A percentile compares a stretch with the other conserved stretches of the same genome.
Evolutionary conservation across 2,888 invertebrate genomes (phyloP).

Genomic region (Conus canariensis): DNA sequence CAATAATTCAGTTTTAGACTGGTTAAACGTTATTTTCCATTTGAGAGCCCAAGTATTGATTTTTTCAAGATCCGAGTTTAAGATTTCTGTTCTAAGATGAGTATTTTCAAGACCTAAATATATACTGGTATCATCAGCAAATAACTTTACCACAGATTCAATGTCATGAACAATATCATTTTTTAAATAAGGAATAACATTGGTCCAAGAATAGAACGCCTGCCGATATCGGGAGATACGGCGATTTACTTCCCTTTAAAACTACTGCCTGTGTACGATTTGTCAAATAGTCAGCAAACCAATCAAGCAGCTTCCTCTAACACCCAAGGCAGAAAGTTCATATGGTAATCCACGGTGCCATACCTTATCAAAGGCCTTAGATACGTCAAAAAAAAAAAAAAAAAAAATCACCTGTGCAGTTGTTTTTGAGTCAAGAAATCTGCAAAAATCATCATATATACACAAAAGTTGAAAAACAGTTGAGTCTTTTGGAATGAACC

Average conservation of each 20-base stretch:
- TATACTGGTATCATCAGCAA: slow-evolving; percentile 12
- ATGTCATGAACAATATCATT: not conserved
- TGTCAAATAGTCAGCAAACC: not conserved
- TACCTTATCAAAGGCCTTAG: not conserved
- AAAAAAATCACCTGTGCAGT: not conserved
- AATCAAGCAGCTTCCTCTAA: not conserved
- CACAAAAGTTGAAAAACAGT: not conserved
- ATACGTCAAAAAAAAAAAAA: not conserved
- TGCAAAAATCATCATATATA: slow-evolving; percentile 9
- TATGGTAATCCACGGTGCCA: not conserved
- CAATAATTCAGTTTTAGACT: not conserved
- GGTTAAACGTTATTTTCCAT: not conserved
- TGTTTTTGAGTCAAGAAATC: not conserved
- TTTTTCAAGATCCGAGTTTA: not conserved
- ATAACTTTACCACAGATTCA: not conserved
- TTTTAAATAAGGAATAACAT: not conserved
- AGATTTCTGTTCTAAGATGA: not conserved
- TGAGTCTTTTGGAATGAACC: not conserved
- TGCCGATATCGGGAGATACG: not conserved
- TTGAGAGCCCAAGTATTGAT: not conserved
- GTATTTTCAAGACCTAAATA: not conserved
- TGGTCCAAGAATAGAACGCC: not conserved
- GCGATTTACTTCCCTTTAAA: slow-evolving; percentile 2
- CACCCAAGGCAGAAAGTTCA: not conserved
- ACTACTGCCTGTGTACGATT: not conserved